Evolutionary conservation across 2,888 invertebrate species (phyloP).

Genomic region (Cheilosia scutellata): DNA sequence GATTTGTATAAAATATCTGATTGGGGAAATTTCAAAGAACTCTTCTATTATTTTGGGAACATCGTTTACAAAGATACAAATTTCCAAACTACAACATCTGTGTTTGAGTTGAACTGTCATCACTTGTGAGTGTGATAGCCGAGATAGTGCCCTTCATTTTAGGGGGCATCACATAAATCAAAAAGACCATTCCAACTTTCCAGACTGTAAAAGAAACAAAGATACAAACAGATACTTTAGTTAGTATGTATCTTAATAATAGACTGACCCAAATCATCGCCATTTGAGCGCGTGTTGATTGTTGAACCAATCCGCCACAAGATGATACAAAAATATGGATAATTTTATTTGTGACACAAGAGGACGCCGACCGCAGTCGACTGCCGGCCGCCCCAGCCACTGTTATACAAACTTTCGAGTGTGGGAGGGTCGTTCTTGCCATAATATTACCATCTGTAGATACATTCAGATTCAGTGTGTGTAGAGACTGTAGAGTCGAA

Average conservation of each 20-base stretch:
- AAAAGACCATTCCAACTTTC: slow-evolving; percentile 29
- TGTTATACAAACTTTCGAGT: slow-evolving; percentile 2
- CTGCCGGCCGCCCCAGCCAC: slow-evolving; percentile 1
- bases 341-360: slow-evolving; percentile 52
- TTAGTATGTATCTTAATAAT: slow-evolving; percentile 22
- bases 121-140: slow-evolving; percentile 17
- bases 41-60: not conserved
- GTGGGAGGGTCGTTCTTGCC: slow-evolving; percentile 52
- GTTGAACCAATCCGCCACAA: slow-evolving; percentile 27
- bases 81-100: slow-evolving; percentile 37
- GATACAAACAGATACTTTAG: slow-evolving; percentile 22
- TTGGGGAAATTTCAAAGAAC: slow-evolving; percentile 25
- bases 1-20: slow-evolving; percentile 21
- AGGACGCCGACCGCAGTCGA: slow-evolving; percentile 12
- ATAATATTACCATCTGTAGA: slow-evolving; percentile 22
- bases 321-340: slow-evolving; percentile 22
- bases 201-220: slow-evolving; percentile 11
- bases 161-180: slow-evolving; percentile 21
- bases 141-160: slow-evolving; percentile 38
- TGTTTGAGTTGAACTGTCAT: slow-evolving; percentile 49
- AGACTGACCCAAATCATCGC: slow-evolving; percentile 54
- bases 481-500: slow-evolving; percentile 1
- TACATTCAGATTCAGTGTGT: slow-evolving; percentile 5
- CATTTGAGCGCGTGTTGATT: slow-evolving; percentile 34
- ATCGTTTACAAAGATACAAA: slow-evolving; percentile 9